Base-by-base conservation (phyloP, 2,113 vertebrate genomes). In the Strigops habroptila region DNA sequence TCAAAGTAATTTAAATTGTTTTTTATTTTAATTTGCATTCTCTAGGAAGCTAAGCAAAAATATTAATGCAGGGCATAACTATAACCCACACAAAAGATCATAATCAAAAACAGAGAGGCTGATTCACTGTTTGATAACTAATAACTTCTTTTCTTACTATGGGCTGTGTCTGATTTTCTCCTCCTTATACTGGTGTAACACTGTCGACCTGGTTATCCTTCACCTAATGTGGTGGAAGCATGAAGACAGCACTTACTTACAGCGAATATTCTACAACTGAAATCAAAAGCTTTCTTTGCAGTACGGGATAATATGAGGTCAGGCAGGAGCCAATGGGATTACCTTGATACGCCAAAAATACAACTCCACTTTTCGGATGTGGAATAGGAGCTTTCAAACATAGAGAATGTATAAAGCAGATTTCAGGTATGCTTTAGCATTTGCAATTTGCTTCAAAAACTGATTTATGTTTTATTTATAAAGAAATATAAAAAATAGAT, bases 21-120 rank as follows among this genome's bases (percentile, higher is more conserved):
- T n/a, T 88, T 93, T 70, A 83, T 95, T 97, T 97, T 92, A 96
- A 97, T 97, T 98, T 97, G 53, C 96, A 91, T 90, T 97, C 97
- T 83, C 78, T 43, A 79, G 91, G 79, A 97, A 97, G 96, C 80
- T 70, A 97, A 96, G 90, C 83, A 80, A 82, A 91, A 94, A 91
- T 93, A 96, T 93, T 95, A 93, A 96, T 68, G 48, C 63, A 83
- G 65, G 59, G 53, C 57, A 86, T 31, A 94, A 91, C 77, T 79
- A n/a, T 21, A 93, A 86, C 52, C 28, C 27, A n/a, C 23, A 27
- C 48, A 65, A 91, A 95, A 79, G 73, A 94, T 91, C 93, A 88
- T 13, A 41, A 73, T 74, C 3, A 71, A 22, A 96, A 90, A 51
- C 41, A 93, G 64, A 93, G 77, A 39, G 5, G 44, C 9, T 74